Evolutionary conservation across 2,888 invertebrate species (phyloP).

Genomic region (Sericinus montela): DNA sequence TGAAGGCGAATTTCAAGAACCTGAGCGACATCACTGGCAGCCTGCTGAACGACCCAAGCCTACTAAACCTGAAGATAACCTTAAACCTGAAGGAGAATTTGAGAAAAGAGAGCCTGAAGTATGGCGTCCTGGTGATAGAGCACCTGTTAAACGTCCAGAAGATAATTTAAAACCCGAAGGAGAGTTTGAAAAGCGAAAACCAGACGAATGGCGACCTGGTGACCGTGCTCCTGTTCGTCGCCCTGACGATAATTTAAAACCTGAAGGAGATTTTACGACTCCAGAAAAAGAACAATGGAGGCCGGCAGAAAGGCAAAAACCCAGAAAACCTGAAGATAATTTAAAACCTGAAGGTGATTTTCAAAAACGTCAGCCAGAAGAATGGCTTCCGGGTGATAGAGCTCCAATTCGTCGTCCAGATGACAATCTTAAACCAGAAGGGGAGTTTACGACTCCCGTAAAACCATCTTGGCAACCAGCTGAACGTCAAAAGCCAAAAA

Average conservation of each 20-base stretch:
- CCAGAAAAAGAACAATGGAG: constrained; percentile 43
- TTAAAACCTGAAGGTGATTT: constrained; percentile 35
- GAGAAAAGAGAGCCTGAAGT: constrained; percentile 47
- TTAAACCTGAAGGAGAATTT: constrained; percentile 74
- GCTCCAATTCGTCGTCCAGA: constrained; percentile 54
- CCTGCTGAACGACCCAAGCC: constrained; percentile 80
- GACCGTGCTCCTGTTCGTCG: constrained; percentile 49
- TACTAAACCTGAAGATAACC: constrained; percentile 75
- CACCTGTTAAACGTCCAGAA: constrained; percentile 43
- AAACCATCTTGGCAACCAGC: constrained; percentile 55
- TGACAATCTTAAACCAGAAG: constrained; percentile 75
- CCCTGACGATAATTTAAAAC: constrained; percentile 75
- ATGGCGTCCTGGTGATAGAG: constrained; percentile 53
- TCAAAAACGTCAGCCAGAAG: constrained; percentile 50
- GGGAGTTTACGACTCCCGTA: constrained; percentile 69
- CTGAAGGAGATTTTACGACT: constrained; percentile 73
- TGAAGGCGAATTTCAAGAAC: constrained; percentile 83
- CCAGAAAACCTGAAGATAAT: constrained; percentile 67
- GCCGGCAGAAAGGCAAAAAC: constrained; percentile 56
- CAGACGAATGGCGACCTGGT: constrained; percentile 66
- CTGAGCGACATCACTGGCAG: constrained; percentile 67
- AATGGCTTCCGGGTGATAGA: constrained; percentile 57
- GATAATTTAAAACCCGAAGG: constrained; percentile 81
- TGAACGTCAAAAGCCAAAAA: constrained; percentile 53
- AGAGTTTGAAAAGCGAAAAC: constrained; percentile 71